These are phyloP conservation scores for Chroicocephalus ridibundus DNA, from an alignment of 2,113 vertebrate species.

Conservation along the genomic window DNA sequence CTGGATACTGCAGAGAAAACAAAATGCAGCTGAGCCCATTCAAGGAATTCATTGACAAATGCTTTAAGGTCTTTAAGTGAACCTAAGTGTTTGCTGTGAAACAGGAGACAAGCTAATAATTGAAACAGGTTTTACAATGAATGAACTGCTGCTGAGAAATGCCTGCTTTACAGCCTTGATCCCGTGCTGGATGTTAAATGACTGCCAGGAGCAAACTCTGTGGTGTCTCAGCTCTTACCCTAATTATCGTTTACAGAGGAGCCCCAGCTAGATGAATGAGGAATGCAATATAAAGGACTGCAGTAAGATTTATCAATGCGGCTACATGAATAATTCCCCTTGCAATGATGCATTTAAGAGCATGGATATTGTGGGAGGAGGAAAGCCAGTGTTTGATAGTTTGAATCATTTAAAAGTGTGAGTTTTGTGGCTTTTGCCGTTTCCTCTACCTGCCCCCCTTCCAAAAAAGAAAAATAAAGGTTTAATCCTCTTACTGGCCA, in stretches of 20 bases:
- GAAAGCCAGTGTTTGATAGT: neutral
- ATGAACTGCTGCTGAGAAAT: constrained; percentile 54
- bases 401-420: neutral
- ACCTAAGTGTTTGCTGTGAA: neutral
- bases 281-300: constrained; percentile 15
- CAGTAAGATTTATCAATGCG: constrained; percentile 51
- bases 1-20: neutral
- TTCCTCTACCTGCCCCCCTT: neutral
- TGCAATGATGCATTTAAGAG: constrained; percentile 14
- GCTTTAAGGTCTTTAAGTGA: neutral
- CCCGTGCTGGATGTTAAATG: constrained; percentile 14
- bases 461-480: neutral
- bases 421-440: neutral
- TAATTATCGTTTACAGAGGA: constrained; percentile 42
- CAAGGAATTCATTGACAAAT: neutral
- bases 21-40: neutral
- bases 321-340: constrained; percentile 45
- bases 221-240: constrained; percentile 35
- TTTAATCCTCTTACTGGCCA: neutral
- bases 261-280: constrained; percentile 1
- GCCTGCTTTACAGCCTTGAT: neutral
- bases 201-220: constrained; percentile 46
- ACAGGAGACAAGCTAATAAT: constrained; percentile 39
- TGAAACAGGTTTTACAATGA: neutral
- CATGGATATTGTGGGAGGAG: neutral